Evolutionary conservation across 2,888 invertebrate species (phyloP).

Genomic region (Ormyrus rosae): DNA sequence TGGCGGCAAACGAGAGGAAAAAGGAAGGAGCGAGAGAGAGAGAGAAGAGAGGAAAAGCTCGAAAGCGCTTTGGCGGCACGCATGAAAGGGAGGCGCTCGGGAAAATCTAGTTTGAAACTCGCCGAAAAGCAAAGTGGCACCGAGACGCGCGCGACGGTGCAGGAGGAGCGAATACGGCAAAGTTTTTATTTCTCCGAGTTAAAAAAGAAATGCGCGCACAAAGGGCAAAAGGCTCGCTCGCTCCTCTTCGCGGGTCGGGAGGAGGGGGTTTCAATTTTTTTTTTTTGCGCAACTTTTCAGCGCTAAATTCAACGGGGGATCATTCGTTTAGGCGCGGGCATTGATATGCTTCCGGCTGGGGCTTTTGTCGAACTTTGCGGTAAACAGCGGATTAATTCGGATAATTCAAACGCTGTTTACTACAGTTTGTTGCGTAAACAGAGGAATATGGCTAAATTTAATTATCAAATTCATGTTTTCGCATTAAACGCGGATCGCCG

Average conservation of each 20-base stretch:
- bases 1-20: neutral
- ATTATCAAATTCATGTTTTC: neutral
- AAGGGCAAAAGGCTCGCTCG: neutral
- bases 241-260: too few species aligned
- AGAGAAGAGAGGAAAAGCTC: neutral
- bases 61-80: constrained; percentile 33
- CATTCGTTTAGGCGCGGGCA: constrained; percentile 36
- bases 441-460: constrained; percentile 27
- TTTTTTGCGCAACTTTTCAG: neutral
- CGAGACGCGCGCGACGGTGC: constrained; percentile 6
- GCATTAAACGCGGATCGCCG: too few species aligned
- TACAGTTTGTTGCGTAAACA: neutral
- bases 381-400: constrained; percentile 32
- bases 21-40: neutral
- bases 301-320: neutral
- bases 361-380: neutral
- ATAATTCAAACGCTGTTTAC: constrained; percentile 6
- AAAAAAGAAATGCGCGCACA: constrained; percentile 33
- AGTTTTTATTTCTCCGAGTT: constrained; percentile 46
- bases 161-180: constrained; percentile 33
- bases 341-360: neutral
- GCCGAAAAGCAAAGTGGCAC: constrained; percentile 56
- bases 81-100: constrained; percentile 47
- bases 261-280: constrained; percentile 7
- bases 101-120: constrained; percentile 67